Conservation (phyloP, 2,113 vertebrate species). For the Cyanistes caeruleus region DNA sequence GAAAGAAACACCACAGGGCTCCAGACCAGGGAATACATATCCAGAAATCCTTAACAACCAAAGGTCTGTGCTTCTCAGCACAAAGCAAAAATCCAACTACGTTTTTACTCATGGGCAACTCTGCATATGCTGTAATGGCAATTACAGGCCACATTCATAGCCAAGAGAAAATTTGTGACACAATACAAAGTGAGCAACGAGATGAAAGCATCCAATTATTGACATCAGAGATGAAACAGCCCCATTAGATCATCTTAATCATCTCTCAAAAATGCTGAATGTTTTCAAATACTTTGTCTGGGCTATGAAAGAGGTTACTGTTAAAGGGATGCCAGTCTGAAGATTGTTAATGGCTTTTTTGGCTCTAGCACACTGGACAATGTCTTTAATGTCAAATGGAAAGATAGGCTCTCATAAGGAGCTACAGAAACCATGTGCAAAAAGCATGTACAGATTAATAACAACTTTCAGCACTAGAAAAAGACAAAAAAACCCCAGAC, state of each 20-base stretch:
- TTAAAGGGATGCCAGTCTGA: neutral
- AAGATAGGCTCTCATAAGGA: neutral
- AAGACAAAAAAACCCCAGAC: neutral
- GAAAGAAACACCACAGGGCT: neutral
- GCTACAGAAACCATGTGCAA: neutral
- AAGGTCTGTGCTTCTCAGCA: neutral
- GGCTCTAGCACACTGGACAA: neutral
- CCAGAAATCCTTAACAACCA: neutral
- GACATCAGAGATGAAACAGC: neutral
- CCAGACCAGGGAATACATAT: neutral
- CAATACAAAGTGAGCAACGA: neutral
- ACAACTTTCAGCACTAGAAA: neutral
- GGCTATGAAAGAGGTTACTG: neutral
- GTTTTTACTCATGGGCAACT: neutral
- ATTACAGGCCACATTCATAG: neutral
- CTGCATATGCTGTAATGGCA: neutral
- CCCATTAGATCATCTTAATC: neutral
- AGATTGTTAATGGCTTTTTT: neutral
- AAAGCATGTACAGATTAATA: neutral
- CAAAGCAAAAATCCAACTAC: neutral
- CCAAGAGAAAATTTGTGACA: neutral
- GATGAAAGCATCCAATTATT: neutral
- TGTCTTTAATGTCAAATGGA: neutral
- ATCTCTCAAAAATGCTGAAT: neutral
- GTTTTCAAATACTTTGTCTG: neutral